Evolutionary conservation across 1,140 invertebrate genomes (phyloP), one percentile per base, ranked within the genome.

Genomic region (Drosophila sp.): DNA sequence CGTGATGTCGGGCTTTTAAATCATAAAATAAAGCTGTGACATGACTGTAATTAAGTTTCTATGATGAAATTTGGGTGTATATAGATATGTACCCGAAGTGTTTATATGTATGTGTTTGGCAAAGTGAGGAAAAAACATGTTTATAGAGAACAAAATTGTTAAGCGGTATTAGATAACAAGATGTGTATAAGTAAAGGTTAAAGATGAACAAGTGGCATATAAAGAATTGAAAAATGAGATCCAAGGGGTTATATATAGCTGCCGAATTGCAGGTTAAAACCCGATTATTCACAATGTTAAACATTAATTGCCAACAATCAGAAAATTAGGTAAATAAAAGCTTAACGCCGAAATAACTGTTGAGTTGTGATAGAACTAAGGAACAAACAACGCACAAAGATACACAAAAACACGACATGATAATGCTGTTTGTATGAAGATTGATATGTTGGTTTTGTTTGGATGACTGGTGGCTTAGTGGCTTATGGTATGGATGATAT

Each of bases 131-230:
- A 21, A 5, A 36, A 53, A 53, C 50, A 34, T 34, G 48, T 51
- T 16, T 32, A 51, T 51, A 9, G 48, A 51, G 2, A 50, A 18
- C 29, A 18, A 36, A 1, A 56, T 18, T 62, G 59, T 51, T 64
- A 78, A 63, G 70, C 63, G 25, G 13, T 64, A 57, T 78, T 69
- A 80, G 59, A 73, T 67, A 45, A 78, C 38, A 57, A 58, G 38
- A 8, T 57, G 41, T 48, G 29, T 36, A 46, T 45, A 56, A 54
- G 13, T 65, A 45, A 29, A 65, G 11, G 14, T 11, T 16, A 21
- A 21, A 16, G 48, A 40, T 53, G 50, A 7, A 7, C 7, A 3
- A 25, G 25, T 50, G 18, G 8, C 27, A 50, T 0, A 1, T 4
- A 1, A n/a, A n/a, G 46, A 50, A 32, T 8, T 0, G 7, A 9